Evolutionary conservation across 2,888 invertebrate species (phyloP), one percentile per base, ranked within the genome.

Genomic region (Mimumesa dahlbomi): DNA sequence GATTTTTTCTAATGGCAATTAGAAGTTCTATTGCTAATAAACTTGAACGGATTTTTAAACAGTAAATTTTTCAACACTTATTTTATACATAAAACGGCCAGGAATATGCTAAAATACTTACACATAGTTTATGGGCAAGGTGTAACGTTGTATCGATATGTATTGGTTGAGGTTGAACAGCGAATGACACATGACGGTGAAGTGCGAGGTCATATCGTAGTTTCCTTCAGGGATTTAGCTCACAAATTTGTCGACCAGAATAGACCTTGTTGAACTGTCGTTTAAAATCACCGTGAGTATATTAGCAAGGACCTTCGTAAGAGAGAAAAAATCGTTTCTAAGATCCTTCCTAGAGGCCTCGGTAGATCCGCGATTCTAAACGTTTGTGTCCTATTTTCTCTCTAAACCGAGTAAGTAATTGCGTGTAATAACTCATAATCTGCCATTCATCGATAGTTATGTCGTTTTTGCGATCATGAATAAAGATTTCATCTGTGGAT

Each of bases 131-230:
- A 40, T 31, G 40, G 53, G 40, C 38, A n/a, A 16, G 19, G 25
- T 22, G 19, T 42, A 1, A 29, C 34, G 21, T 45, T 22, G 54
- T 25, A 22, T 21, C 14, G 42, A 29, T 29, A 43, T 42, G 25
- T 31, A 38, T 52, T 40, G 43, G 34, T 22, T 29, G 34, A 62
- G 54, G 45, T 62, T 61, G 57, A 14, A 40, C 50, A 62, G 36
- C 50, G 73, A 73, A 58, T 56, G 65, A 71, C 67, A 59, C 54
- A 40, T 22, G 63, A 64, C 54, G 66, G 64, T 61, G 65, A 77
- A 71, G 65, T 71, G 68, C 73, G 66, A 77, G 66, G 76, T 48
- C 76, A 42, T 9, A 22, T 45, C 29, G 34, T 62, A 19, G 53
- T 63, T 57, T 52, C 29, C 48, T 69, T 58, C 16, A 22, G 34